Evolutionary conservation across 2,113 vertebrate genomes (phyloP), one percentile per base, ranked within the genome.

Genomic region (Microcebus jonahi): DNA sequence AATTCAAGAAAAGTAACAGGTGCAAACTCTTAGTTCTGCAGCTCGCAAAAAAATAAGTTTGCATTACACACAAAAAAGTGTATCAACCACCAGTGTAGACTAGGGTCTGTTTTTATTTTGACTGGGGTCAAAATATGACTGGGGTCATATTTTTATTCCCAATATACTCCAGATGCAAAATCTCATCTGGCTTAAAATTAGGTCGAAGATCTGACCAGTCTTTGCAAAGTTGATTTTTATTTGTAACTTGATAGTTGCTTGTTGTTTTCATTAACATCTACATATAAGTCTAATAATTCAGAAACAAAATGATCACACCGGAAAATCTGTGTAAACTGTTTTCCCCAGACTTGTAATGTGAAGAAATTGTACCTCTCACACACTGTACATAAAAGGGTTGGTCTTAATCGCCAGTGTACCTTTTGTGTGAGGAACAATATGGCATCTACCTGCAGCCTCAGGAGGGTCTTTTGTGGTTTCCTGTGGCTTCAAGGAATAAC

Each of bases 11-110:
- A 65, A 96, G 65, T 55, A 96, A 77, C 73, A 90, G 94, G 86
- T 97, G 79, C 90, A 91, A 80, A 88, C 67, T 90, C 63, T 88
- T 91, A 75, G 82, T 85, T 94, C 36, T 86, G 83, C 53, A 63
- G 8, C 71, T 93, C 87, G 53, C 77, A 82, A 88, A 77, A 67
- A 91, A 91, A 34, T 59, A 68, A 85, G 70, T 25, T 5, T 89
- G 59, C 88, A 29, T 63, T 86, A 65, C 68, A 90, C 55, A 39
- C 42, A 91, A 50, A 45, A 88, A 71, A 88, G 59, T 7, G 21
- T 67, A 45, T 48, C 39, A 36, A 55, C 63, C 67, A 10, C 20
- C 1, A 39, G 34, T 48, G 36, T 39, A 27, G 20, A 15, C 53
- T 45, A 8, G 45, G 45, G 45, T 45, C 45, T 45, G 8, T 45